Evolutionary conservation across 1,140 invertebrate genomes (phyloP).

Genomic region (Drosophila erecta): DNA sequence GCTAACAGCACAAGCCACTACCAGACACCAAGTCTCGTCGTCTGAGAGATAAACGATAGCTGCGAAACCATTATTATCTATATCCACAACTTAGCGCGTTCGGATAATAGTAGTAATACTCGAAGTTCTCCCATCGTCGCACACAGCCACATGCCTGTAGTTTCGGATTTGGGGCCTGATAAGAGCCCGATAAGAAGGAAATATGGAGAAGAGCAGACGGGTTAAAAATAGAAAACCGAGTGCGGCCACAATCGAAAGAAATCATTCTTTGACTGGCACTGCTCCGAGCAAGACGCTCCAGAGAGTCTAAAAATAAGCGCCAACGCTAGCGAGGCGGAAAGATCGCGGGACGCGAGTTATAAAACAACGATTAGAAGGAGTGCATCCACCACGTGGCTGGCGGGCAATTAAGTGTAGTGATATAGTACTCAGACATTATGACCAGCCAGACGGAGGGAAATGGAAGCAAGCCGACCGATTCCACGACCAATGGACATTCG

Average conservation of each 20-base stretch:
- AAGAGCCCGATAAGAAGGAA: constrained; percentile 16
- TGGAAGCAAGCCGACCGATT: constrained; percentile 3
- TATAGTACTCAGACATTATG: constrained; percentile 2
- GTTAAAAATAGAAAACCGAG: constrained; percentile 36
- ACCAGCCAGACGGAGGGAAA: constrained; percentile 21
- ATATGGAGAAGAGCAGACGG: constrained; percentile 21
- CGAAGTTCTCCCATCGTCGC: too few relatives aligned
- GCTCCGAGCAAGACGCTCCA: constrained; percentile 46
- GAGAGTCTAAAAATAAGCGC: constrained; percentile 18
- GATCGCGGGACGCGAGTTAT: constrained; percentile 44
- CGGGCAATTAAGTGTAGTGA: neutral
- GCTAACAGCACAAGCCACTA: constrained; percentile 19
- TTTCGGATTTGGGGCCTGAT: constrained; percentile 32
- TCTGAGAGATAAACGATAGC: constrained; percentile 20
- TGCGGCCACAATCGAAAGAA: neutral
- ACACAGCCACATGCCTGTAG: constrained; percentile 7
- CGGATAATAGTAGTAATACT: constrained; percentile 12
- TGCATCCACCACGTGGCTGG: constrained; percentile 61
- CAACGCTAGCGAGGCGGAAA: constrained; percentile 3
- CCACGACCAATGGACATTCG: constrained; percentile 12
- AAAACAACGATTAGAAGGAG: constrained; percentile 63
- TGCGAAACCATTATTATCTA: constrained; percentile 13
- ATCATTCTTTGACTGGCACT: constrained; percentile 52
- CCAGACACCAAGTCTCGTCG: constrained; percentile 29
- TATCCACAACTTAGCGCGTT: constrained; percentile 19